Conservation (phyloP, 2,113 vertebrate genomes). For the Bufo gargarizans region DNA sequence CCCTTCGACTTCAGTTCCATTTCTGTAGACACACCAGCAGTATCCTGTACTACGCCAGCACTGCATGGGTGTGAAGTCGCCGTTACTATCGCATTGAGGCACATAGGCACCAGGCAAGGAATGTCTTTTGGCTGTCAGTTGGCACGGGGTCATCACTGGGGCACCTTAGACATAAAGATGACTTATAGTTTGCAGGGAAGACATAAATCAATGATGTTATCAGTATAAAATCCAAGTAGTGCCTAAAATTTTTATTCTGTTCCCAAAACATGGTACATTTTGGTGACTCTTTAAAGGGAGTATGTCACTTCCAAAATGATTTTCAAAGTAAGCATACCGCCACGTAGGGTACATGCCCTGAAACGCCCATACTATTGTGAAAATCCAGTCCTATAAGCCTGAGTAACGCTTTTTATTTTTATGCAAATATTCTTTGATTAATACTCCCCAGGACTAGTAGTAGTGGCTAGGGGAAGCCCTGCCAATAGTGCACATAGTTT, state of each 20-base stretch:
- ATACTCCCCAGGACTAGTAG: no score
- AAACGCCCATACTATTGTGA: no score
- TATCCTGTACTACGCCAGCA: slow-evolving; percentile 77
- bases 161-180: slow-evolving; percentile 60
- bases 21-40: slow-evolving; percentile 91
- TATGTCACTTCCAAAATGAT: no score
- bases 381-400: no score
- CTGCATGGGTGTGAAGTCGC: slow-evolving; percentile 83
- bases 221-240: not conserved
- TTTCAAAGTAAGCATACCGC: no score
- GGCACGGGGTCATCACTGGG: slow-evolving; percentile 81
- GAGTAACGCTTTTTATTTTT: no score
- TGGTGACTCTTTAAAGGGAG: no score
- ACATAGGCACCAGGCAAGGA: slow-evolving; percentile 70
- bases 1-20: slow-evolving; percentile 75
- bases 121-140: slow-evolving; percentile 58
- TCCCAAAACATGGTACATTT: not conserved
- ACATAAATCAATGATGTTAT: not conserved
- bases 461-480: no score
- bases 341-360: no score
- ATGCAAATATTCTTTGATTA: no score
- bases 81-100: slow-evolving; percentile 84
- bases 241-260: not conserved
- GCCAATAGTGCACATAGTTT: no score
- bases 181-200: not conserved